Evolutionary conservation across 2,797 vertebrate genomes (phyloP), one percentile per base, ranked within the genome.

Genomic region (Acanthurus tractus): DNA sequence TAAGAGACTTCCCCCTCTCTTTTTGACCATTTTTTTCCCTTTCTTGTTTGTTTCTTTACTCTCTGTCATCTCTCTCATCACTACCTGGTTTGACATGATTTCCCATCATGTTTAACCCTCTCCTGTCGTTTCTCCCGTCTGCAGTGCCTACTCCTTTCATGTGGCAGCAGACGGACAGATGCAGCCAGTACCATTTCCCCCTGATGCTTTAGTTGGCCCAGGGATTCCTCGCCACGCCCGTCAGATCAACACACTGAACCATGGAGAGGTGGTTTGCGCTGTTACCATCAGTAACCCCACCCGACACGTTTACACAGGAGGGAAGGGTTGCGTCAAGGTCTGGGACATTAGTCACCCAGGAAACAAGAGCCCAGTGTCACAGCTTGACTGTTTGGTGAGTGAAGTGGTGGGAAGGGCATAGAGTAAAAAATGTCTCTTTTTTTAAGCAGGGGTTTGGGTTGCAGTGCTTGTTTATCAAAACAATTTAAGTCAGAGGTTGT

Each of bases 201-300:
- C 94, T 5, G 96, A 96, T 42, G 96, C 96, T 23, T 84, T 96
- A 78, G 95, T 96, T 52, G 96, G 96, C 23, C 95, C 95, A 0
- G 95, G 96, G 38, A 96, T 96, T 76, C 96, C 96, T 53, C 96
- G 96, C 54, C 96, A 96, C 25, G 96, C 96, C 55, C 95, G 96
- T 22, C 96, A 96, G 89, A 96, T 96, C 92, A 96, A 96, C 94
- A 96, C 95, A 8, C 89, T 96, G 79, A 95, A 94, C 90, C 96
- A 96, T 2, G 96, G 96, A 2, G 96, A 96, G 85, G 96, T 96
- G 88, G 96, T 96, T 67, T 99, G 98, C 0, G 97, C 98, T 0
- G 97, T 99, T 82, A 99, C 98, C 91, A 99, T 99, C 93, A 99
- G 98, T 94, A 99, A 98, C 94, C 97, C 98, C 70, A 99, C 98